phyloP scores from a whole-genome alignment of 2,113 vertebrate genomes.

The Sylvia atricapilla region DNA sequence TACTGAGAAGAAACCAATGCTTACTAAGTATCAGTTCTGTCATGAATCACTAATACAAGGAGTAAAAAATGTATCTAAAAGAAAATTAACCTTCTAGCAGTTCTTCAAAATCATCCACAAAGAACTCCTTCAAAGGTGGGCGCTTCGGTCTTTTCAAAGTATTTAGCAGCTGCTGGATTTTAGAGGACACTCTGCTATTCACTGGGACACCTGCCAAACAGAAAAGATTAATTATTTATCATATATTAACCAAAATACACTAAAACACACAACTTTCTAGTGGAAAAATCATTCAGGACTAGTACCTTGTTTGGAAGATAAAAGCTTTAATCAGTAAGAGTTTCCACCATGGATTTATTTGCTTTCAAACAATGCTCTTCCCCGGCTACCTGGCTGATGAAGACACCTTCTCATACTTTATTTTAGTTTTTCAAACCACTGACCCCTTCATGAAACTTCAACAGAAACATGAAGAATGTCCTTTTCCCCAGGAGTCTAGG shows the following conservation, averaged over 20 bases:
- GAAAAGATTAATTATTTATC: neutral
- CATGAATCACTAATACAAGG: neutral
- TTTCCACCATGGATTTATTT: neutral
- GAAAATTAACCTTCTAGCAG: conserved; percentile 85
- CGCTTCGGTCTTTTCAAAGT: conserved; percentile 95
- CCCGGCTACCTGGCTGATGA: neutral
- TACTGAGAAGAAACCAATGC: neutral
- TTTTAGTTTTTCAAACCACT: neutral
- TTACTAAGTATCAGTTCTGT: neutral
- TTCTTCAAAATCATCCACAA: conserved; percentile 94
- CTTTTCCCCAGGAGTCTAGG: neutral
- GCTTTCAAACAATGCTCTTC: neutral
- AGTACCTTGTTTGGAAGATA: neutral
- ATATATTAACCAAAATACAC: neutral
- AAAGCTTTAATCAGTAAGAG: neutral
- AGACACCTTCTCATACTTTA: neutral
- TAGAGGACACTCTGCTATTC: conserved; percentile 94
- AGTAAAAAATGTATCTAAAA: neutral
- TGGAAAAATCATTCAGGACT: neutral
- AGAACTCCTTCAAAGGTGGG: conserved; percentile 92
- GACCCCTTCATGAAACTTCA: neutral
- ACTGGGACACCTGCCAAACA: conserved; percentile 85
- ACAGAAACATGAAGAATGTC: neutral
- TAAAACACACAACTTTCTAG: neutral
- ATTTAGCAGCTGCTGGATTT: conserved; percentile 96